Evolutionary conservation across 2,888 invertebrate species (phyloP).

Genomic region (Mimumesa dahlbomi): DNA sequence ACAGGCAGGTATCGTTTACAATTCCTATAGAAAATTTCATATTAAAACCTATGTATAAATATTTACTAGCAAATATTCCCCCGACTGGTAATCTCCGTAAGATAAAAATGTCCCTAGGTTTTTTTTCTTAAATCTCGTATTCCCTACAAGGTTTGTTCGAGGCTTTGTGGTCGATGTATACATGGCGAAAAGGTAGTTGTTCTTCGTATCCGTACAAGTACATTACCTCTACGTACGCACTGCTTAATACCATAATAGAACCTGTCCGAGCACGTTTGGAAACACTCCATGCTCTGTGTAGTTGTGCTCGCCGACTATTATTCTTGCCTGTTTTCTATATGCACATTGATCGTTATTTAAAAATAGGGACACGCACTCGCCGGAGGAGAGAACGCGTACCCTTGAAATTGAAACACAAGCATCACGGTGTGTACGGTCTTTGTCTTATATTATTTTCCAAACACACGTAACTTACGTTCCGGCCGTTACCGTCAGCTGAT

Average conservation of each 20-base stretch:
- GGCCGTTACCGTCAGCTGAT: conserved; percentile 27
- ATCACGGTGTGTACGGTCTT: not conserved
- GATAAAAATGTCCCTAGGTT: no score
- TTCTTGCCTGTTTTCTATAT: conserved; percentile 35
- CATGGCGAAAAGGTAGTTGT: not conserved
- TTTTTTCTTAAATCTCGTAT: not conserved
- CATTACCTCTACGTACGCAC: not conserved
- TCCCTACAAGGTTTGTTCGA: not conserved
- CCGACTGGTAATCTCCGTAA: not conserved
- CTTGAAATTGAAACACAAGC: not conserved
- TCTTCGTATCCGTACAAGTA: conserved; percentile 5
- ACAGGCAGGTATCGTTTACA: no score
- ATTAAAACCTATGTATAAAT: no score
- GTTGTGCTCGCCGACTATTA: conserved; percentile 23
- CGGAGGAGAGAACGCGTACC: conserved; percentile 17
- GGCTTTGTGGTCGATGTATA: conserved; percentile 1
- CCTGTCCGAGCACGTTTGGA: conserved; percentile 24
- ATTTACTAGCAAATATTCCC: no score
- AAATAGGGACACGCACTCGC: conserved; percentile 38
- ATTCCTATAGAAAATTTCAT: no score
- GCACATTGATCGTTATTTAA: conserved; percentile 21
- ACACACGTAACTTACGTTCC: not conserved
- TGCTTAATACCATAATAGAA: conserved; percentile 23
- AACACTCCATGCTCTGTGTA: conserved; percentile 34
- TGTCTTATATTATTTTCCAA: not conserved